Base-by-base conservation (phyloP, 2,113 vertebrate species). In the Lota lota region DNA sequence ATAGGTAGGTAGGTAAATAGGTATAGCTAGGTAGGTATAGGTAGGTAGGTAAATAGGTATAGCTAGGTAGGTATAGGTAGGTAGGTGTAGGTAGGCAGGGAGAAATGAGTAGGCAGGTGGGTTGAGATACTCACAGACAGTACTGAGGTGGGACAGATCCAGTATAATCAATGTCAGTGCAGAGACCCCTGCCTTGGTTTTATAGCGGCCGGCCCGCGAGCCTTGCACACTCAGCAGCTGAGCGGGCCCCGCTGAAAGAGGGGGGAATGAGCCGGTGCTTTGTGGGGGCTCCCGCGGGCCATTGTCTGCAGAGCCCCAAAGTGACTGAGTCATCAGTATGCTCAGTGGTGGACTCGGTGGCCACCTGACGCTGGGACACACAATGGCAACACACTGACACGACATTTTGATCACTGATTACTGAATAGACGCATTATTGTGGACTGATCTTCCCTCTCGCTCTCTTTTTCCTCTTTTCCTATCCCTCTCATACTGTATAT, bases 191-290 rank as follows among this genome's bases (percentile, higher is more conserved):
- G 63, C 72, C 66, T 58, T 82, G 57, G 84, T 78, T 91, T 91
- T 93, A 93, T 93, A 92, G 88, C 81, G 69, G 77, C 74, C 53
- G 78, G 82, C 71, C 82, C 83, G 79, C 81, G 79, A 72, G 79
- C 78, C n/a, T 88, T 93, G 91, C 93, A 87, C 75, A 90, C 90
- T 93, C 93, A 93, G 93, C 93, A 92, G 81, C 79, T 88, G 75
- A 84, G 59, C 74, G 7, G 76, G 63, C 60, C 40, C 40, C 0
- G 81, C 86, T 91, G 87, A 91, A 92, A 91, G 83, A 33, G 28
- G 83, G 74, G 24, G 4, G 87, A 81, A 88, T 93, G 90, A 92
- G 87, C 77, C 59, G 5, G 60, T 11, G 82, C 84, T 85, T 91
- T 91, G 90, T 91, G 80, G 86, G 83, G 74, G 78, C 82, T 83